Evolutionary conservation across 2,888 invertebrate genomes (phyloP), one percentile per base, ranked within the genome.

Genomic region (Ophion ventricosus): DNA sequence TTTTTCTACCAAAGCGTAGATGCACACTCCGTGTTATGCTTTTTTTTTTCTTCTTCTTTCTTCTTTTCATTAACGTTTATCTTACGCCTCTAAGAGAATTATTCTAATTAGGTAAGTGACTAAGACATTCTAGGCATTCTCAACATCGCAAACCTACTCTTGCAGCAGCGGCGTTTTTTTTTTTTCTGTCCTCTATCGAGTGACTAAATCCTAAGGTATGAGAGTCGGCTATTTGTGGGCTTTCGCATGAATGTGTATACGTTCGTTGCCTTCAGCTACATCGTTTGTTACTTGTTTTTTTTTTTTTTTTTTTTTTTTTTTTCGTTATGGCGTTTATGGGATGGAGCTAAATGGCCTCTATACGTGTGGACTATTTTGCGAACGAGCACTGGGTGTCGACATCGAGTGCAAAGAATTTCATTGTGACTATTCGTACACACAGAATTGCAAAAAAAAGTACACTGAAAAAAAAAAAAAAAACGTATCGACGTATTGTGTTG

Each of bases 121-220:
- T 90, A 89, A 91, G 63, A 91, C 92, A 91, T 92, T 92, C 90
- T 79, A 75, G 88, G 88, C 92, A 92, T 92, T 92, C 92, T 88
- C 90, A 91, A 90, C 88, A 89, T 89, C 87, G 88, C 87, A 87
- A 88, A 78, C 87, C 87, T 86, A 87, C 87, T 89, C 88, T 86
- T 87, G 84, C 72, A 89, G 87, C 80, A 84, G 88, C 88, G 88
- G 7, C 23, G 23, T 35, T 49, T 7, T n/a, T n/a, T n/a, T 14
- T 43, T 43, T 88, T 74, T 85, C 77, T 57, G 63, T 86, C 84
- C 85, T 87, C 82, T 83, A 82, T 25, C 85, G 85, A 86, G 86
- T 87, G 86, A 82, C 83, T 83, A 82, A 76, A 66, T 63, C 81
- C 86, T 87, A 88, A 86, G 80, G 80, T 86, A 87, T 87, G 83